Conservation (phyloP, 2,797 vertebrate genomes). For the Hypotaenidia okinawae region DNA sequence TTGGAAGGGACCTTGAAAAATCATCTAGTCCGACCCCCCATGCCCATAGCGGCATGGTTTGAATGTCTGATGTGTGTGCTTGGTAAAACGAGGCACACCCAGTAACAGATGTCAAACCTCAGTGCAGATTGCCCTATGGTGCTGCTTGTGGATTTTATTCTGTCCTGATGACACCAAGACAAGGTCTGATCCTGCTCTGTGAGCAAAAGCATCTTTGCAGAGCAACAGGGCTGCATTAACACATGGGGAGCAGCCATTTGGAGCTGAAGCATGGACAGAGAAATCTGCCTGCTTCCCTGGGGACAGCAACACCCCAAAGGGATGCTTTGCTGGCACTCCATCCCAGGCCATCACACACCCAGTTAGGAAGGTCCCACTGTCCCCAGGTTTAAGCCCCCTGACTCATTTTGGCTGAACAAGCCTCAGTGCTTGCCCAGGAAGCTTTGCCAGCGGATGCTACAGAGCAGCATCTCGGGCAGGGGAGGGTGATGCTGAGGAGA, state of each 20-base stretch:
- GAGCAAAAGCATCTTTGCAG: background rate
- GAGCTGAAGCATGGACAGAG: background rate
- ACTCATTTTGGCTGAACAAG: background rate
- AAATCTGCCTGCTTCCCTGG: background rate
- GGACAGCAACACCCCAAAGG: background rate
- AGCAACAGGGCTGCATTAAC: rapidly evolving
- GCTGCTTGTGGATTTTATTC: too few relatives aligned
- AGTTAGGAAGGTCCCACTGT: background rate
- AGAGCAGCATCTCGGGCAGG: rapidly evolving
- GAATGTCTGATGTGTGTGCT: background rate
- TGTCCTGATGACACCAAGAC: background rate
- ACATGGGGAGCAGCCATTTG: rapidly evolving
- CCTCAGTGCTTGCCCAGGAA: rapidly evolving
- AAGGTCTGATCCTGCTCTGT: background rate
- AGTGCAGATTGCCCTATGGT: too few relatives aligned
- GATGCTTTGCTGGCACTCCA: background rate
- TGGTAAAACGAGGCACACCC: background rate
- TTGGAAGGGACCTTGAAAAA: too few relatives aligned
- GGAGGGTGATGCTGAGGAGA: background rate
- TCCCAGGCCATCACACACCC: background rate
- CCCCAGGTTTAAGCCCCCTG: background rate
- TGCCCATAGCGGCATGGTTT: background rate
- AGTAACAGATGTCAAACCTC: background rate
- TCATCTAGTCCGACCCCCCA: too few relatives aligned
- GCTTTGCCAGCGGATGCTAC: background rate